Evolutionary conservation across 2,888 invertebrate genomes (phyloP).

Genomic region (Cosmia trapezina): DNA sequence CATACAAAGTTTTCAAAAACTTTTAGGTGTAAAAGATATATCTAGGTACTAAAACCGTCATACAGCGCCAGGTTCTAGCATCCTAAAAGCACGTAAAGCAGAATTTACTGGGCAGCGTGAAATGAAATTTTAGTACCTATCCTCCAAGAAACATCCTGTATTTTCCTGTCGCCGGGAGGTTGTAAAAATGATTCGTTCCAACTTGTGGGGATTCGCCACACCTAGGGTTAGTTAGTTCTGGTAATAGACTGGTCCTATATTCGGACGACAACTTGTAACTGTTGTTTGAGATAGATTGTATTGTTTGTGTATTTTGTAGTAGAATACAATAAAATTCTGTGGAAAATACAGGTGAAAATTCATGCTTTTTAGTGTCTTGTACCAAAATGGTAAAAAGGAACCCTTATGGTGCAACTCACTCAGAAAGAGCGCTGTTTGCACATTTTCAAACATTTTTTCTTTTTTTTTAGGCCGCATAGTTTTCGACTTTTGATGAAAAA

Average conservation of each 20-base stretch:
- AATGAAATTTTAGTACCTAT: slow-evolving; percentile 67
- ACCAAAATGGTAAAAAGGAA: too few relatives aligned
- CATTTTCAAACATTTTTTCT: too few relatives aligned
- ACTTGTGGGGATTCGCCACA: slow-evolving; percentile 67
- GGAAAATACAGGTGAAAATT: not conserved
- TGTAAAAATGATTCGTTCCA: slow-evolving; percentile 77
- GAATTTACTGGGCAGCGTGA: slow-evolving; percentile 59
- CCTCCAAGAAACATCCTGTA: slow-evolving; percentile 58
- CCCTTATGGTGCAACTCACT: too few relatives aligned
- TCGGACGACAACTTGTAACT: slow-evolving; percentile 28
- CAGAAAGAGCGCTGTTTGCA: too few relatives aligned
- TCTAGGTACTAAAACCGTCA: slow-evolving; percentile 46
- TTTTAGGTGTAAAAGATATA: slow-evolving; percentile 44
- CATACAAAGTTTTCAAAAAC: slow-evolving; percentile 40
- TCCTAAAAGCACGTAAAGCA: slow-evolving; percentile 50
- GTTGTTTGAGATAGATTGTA: slow-evolving; percentile 13
- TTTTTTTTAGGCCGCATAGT: too few relatives aligned
- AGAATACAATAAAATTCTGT: too few relatives aligned
- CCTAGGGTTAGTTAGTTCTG: slow-evolving; percentile 49
- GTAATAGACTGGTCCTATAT: slow-evolving; percentile 48
- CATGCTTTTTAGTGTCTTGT: too few relatives aligned
- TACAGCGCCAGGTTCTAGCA: slow-evolving; percentile 10
- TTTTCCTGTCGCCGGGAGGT: slow-evolving; percentile 54
- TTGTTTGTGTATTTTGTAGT: slow-evolving; percentile 3
- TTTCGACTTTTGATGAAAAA: too few relatives aligned